phyloP scores from a whole-genome alignment of 2,888 invertebrate species.

The Agrochola lychnidis region DNA sequence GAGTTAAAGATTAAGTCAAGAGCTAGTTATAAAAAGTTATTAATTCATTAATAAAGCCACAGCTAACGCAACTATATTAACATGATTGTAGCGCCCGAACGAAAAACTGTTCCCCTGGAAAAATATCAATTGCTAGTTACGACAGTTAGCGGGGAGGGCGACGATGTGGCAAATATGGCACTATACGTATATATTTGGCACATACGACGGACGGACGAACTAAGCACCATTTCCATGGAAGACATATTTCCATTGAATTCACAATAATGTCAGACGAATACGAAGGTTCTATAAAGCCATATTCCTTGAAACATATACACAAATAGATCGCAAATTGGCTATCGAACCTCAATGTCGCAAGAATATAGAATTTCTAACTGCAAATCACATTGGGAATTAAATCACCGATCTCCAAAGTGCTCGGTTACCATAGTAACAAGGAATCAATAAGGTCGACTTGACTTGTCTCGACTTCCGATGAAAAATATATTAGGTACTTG shows the following conservation, averaged over 20 bases:
- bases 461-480: neutral
- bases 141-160: too few relatives aligned
- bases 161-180: too few relatives aligned
- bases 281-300: conserved; percentile 5
- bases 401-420: neutral
- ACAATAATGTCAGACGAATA: neutral
- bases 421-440: conserved; percentile 26
- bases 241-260: neutral
- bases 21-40: too few relatives aligned
- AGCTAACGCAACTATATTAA: too few relatives aligned
- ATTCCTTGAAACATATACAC: neutral
- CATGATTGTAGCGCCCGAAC: too few relatives aligned
- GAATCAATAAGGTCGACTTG: conserved; percentile 17
- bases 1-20: too few relatives aligned
- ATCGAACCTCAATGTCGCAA: neutral
- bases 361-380: conserved; percentile 17
- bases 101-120: too few relatives aligned
- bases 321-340: neutral
- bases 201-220: neutral
- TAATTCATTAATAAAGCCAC: too few relatives aligned
- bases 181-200: too few relatives aligned
- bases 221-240: neutral
- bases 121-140: too few relatives aligned
- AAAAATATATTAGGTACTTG: neutral
- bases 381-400: neutral